These are phyloP conservation scores for Cephus runcator DNA, from an alignment of 2,888 invertebrate species.

Conservation along the genomic window DNA sequence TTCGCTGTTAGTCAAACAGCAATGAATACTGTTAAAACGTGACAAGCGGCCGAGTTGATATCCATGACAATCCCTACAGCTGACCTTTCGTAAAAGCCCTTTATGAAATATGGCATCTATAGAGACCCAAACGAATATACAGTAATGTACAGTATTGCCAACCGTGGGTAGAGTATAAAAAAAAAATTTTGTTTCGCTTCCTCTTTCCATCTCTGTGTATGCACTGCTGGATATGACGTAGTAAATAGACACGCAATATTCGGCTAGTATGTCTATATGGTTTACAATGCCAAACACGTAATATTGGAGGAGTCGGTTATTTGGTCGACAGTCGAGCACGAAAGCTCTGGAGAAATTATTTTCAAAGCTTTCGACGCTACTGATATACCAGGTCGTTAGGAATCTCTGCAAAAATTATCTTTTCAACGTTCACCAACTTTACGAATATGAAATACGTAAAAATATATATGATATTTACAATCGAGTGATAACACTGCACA, in stretches of 20 bases:
- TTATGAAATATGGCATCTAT: not conserved
- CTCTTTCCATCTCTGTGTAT: not conserved
- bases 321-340: not conserved
- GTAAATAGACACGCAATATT: not conserved
- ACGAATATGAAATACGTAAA: not conserved
- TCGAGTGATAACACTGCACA: no score
- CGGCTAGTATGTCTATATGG: not conserved
- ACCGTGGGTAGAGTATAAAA: not conserved
- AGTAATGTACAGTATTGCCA: not conserved
- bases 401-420: not conserved
- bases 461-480: no score
- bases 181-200: not conserved
- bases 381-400: not conserved
- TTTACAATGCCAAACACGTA: not conserved
- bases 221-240: not conserved
- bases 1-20: no score
- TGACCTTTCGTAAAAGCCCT: not conserved
- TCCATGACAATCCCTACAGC: not conserved
- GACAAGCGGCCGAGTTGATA: not conserved
- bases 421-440: not conserved
- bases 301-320: not conserved
- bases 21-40: not conserved
- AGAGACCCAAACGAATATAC: not conserved
- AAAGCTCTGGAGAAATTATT: not conserved
- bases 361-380: not conserved